Conservation (phyloP, 2,888 invertebrate genomes). For the Epistrophe eligans region DNA sequence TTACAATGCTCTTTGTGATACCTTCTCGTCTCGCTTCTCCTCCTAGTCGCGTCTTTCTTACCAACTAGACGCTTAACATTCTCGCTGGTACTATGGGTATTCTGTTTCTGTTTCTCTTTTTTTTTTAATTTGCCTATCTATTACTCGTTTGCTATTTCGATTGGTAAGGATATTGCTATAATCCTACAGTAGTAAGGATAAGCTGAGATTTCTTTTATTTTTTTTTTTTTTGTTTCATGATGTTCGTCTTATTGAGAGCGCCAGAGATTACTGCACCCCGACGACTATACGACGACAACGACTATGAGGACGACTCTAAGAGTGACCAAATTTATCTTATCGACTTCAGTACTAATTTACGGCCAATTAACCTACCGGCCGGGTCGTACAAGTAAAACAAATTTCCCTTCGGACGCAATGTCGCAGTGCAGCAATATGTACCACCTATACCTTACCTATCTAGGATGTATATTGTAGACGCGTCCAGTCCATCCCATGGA, state of each 20-base stretch:
- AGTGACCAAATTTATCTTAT: conserved; percentile 76
- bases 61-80: conserved; percentile 2
- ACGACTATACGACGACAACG: not conserved
- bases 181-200: conserved; percentile 62
- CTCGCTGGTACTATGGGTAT: not conserved
- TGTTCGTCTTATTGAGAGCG: conserved; percentile 21
- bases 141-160: conserved; percentile 62
- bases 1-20: conserved; percentile 75
- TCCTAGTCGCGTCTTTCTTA: not conserved
- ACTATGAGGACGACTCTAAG: conserved; percentile 33
- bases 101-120: conserved; percentile 34
- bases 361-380: conserved; percentile 75
- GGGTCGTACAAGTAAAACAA: conserved; percentile 69
- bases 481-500: conserved; percentile 29
- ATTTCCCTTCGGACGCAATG: conserved; percentile 72
- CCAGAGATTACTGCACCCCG: conserved; percentile 61
- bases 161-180: conserved; percentile 64
- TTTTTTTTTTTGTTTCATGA: conserved; percentile 15
- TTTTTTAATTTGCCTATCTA: conserved; percentile 70
- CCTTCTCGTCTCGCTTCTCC: conserved; percentile 28
- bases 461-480: conserved; percentile 28
- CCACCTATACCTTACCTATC: too few relatives aligned
- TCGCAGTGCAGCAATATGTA: conserved; percentile 68
- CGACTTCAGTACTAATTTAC: conserved; percentile 75
- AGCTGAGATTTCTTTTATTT: conserved; percentile 42